Percentiles rank a stretch among this genome's conserved stretches.
Conservation (phyloP, 2,113 vertebrate genomes). For the Melanerpes aurifrons region DNA sequence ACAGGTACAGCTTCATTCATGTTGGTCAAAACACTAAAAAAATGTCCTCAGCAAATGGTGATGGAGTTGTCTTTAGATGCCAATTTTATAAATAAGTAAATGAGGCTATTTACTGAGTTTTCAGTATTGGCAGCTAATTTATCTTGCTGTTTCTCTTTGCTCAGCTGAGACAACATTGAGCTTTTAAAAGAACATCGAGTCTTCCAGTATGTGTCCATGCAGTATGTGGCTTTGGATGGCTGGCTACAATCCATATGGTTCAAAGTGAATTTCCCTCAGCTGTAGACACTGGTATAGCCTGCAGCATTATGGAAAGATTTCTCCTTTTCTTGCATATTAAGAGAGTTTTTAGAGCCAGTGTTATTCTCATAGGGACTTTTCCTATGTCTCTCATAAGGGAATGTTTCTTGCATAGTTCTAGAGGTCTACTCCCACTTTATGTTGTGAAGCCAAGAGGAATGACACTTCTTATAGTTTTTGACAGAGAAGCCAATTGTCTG, state of each 20-base stretch:
- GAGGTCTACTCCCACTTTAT: background rate
- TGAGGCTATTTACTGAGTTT: background rate
- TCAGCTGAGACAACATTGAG: background rate
- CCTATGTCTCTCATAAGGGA: background rate
- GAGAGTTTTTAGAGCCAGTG: background rate
- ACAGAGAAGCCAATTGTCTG: background rate
- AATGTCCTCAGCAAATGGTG: background rate
- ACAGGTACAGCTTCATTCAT: background rate
- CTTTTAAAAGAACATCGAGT: background rate
- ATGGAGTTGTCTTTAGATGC: background rate
- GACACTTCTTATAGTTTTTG: background rate
- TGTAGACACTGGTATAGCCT: background rate
- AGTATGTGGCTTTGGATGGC: background rate
- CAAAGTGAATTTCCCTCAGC: slow-evolving; percentile 7
- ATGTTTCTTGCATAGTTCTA: background rate
- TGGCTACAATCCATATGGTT: background rate
- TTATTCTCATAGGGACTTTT: background rate
- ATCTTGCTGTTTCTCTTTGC: background rate
- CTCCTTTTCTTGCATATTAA: background rate
- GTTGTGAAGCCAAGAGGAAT: background rate
- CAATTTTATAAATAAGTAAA: background rate
- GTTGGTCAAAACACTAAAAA: background rate
- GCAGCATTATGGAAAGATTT: slow-evolving; percentile 17
- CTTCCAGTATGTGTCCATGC: background rate
- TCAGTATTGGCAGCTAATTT: background rate